A percentile compares a stretch with the other conserved stretches of the same genome.
These are phyloP conservation scores for Spinus pinus DNA, from an alignment of 2,797 vertebrate genomes.

Conservation along the genomic window DNA sequence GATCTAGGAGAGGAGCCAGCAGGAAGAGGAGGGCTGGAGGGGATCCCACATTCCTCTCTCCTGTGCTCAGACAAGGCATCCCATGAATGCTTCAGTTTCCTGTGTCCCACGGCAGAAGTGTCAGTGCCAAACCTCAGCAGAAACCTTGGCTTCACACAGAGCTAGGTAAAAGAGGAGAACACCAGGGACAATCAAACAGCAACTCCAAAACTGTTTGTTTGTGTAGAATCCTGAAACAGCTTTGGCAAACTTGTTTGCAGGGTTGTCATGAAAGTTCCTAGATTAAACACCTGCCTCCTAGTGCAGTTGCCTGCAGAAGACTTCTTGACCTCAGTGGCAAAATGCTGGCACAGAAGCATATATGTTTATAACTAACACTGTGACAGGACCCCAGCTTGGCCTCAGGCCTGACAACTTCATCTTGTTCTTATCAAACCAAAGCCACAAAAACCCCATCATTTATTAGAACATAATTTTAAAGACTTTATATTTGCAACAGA, in stretches of 20 bases:
- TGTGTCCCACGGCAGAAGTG: fast-evolving
- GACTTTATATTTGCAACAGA: not conserved
- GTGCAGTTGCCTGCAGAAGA: not conserved
- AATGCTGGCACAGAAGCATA: not conserved
- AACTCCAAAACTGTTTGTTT: not conserved
- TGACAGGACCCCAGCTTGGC: not conserved
- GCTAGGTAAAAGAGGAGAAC: not conserved
- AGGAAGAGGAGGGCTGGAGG: not conserved
- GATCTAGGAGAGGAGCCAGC: not conserved
- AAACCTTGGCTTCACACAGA: not conserved
- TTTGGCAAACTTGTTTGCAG: not conserved
- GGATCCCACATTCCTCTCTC: fast-evolving
- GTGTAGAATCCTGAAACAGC: not conserved
- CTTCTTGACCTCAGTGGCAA: not conserved
- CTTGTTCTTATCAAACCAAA: not conserved
- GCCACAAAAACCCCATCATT: not conserved
- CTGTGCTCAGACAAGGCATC: not conserved
- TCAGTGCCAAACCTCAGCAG: not conserved
- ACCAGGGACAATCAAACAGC: not conserved
- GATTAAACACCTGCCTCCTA: not conserved
- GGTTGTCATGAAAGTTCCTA: not conserved
- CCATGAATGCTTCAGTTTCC: not conserved
- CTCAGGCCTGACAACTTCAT: not conserved
- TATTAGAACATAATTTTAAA: not conserved
- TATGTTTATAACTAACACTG: not conserved